phyloP scores from a whole-genome alignment of 2,888 invertebrate species.

The Coelinius sp. region DNA sequence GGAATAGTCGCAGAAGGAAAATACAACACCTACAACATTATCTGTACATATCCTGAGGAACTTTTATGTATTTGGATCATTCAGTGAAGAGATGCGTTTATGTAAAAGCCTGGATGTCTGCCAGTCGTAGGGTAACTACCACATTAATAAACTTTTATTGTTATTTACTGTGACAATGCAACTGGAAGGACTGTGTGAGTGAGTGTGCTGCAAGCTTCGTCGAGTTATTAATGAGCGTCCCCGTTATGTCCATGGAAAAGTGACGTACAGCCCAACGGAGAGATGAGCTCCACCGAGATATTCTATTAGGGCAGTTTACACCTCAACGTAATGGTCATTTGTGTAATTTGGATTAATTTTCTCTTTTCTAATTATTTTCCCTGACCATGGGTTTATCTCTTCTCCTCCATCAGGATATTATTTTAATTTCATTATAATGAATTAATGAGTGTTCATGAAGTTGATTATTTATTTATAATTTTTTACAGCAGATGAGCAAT shows the following conservation, averaged over 20 bases:
- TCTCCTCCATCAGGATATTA: too few relatives aligned
- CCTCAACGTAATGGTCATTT: neutral
- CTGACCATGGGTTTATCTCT: too few relatives aligned
- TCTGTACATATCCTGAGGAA: slow-evolving; percentile 43
- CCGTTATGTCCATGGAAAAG: slow-evolving; percentile 37
- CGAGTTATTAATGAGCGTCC: slow-evolving; percentile 44
- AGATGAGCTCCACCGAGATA: slow-evolving; percentile 7
- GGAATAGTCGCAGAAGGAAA: too few relatives aligned
- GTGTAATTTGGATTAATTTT: neutral
- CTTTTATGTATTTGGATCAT: slow-evolving; percentile 23
- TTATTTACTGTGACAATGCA: slow-evolving; percentile 64
- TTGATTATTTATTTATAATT: too few relatives aligned
- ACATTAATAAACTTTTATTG: slow-evolving; percentile 70
- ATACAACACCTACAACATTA: slow-evolving; percentile 51
- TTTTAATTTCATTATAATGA: too few relatives aligned
- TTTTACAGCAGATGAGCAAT: neutral
- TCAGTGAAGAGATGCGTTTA: slow-evolving; percentile 58
- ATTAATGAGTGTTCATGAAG: too few relatives aligned
- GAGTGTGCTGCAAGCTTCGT: slow-evolving; percentile 32
- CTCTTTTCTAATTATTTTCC: neutral
- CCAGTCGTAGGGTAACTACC: slow-evolving; percentile 64
- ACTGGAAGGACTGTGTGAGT: slow-evolving; percentile 34
- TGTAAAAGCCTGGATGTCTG: slow-evolving; percentile 59
- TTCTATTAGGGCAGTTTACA: slow-evolving; percentile 2
- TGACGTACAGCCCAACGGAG: slow-evolving; percentile 36